A percentile compares a stretch with the other conserved stretches of the same genome.
These are phyloP conservation scores for Tachina fera DNA, from an alignment of 2,888 invertebrate genomes.

Conservation along the genomic window DNA sequence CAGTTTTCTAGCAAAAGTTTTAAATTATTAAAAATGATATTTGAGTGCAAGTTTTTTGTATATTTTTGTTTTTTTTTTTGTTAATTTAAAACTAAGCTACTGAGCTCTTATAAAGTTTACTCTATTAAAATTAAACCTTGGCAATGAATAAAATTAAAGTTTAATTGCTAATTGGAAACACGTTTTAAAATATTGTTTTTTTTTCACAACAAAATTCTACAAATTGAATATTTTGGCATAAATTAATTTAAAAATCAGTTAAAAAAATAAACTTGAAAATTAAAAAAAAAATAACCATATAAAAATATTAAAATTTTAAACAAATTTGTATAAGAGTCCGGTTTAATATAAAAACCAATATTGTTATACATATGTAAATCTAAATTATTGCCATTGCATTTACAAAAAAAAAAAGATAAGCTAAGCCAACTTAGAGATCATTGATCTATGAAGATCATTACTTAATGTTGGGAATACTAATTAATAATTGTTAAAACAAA, in stretches of 20 bases:
- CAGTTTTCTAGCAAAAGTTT: background rate
- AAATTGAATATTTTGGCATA: background rate
- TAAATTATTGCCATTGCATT: background rate
- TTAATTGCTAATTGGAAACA: slow-evolving; percentile 44
- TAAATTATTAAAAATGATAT: background rate
- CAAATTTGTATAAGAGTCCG: no score
- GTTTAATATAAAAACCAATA: no score
- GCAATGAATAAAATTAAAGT: slow-evolving; percentile 34
- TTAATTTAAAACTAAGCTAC: background rate
- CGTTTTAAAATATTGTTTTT: slow-evolving; percentile 14
- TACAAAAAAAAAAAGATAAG: background rate
- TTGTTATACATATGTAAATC: background rate
- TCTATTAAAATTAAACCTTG: slow-evolving; percentile 37
- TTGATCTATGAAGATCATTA: slow-evolving; percentile 52
- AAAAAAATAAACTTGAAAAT: no score
- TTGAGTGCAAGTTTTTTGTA: slow-evolving; percentile 16
- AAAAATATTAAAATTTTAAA: no score
- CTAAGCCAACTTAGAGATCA: slow-evolving; percentile 42
- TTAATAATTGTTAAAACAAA: slow-evolving; percentile 2
- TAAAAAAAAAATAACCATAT: no score
- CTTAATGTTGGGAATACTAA: slow-evolving; percentile 23
- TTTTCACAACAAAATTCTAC: background rate
- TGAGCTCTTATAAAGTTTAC: background rate
- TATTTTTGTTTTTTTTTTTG: background rate
- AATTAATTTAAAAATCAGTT: background rate